Evolutionary conservation across 1,140 invertebrate genomes (phyloP).

Genomic region (Drosophila sechellia): DNA sequence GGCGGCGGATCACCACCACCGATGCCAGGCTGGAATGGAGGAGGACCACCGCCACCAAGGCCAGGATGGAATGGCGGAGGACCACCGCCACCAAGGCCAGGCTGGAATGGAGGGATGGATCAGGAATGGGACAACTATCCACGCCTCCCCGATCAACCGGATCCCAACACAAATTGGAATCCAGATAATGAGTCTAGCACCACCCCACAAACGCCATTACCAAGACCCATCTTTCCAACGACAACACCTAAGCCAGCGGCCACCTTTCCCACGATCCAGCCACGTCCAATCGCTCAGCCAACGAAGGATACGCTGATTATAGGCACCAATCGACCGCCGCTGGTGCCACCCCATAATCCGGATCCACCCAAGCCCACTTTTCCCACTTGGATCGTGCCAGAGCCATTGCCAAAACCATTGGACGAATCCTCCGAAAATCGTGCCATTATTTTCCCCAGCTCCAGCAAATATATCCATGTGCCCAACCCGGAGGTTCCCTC

Average conservation of each 20-base stretch:
- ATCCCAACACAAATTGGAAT: background rate
- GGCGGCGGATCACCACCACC: slow-evolving; percentile 1
- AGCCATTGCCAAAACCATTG: slow-evolving; percentile 13
- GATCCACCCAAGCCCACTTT: slow-evolving; percentile 1
- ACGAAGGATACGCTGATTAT: slow-evolving; percentile 40
- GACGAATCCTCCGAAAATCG: slow-evolving; percentile 25
- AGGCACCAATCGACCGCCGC: slow-evolving; percentile 50
- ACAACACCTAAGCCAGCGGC: slow-evolving; percentile 8
- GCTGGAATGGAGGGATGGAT: slow-evolving; percentile 21
- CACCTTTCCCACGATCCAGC: slow-evolving; percentile 16
- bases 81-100: slow-evolving; percentile 6
- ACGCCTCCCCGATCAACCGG: slow-evolving; percentile 1
- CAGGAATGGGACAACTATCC: slow-evolving; percentile 23
- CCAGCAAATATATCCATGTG: slow-evolving; percentile 22
- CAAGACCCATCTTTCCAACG: background rate
- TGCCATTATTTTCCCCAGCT: slow-evolving; percentile 51
- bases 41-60: slow-evolving; percentile 8
- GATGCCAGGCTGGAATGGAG: slow-evolving; percentile 23
- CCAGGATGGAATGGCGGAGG: slow-evolving; percentile 26
- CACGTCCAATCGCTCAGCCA: slow-evolving; percentile 16
- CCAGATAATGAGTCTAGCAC: background rate
- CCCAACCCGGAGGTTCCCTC: slow-evolving; percentile 10
- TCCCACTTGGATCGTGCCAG: background rate
- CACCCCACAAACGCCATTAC: slow-evolving; percentile 1
- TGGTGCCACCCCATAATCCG: slow-evolving; percentile 23